Percentiles rank a stretch among this genome's conserved stretches.
Conservation (phyloP, 64 coral and sea anemone species). For the Montipora cactus region DNA sequence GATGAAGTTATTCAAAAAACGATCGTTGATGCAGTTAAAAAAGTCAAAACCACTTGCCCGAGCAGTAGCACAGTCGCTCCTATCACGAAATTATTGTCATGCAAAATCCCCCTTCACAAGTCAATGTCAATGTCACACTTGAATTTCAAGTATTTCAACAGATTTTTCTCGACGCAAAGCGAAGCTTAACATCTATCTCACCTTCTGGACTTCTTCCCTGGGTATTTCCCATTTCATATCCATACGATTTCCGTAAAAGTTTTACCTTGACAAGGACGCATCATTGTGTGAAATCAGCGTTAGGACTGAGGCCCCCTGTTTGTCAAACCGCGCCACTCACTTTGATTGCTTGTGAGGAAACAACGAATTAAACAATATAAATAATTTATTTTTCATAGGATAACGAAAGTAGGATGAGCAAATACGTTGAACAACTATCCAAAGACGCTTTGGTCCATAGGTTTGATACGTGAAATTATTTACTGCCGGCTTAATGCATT, state of each 20-base stretch:
- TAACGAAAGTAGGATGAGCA: slow-evolving; percentile 18
- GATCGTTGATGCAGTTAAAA: background rate
- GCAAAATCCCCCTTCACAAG: slow-evolving; percentile 35
- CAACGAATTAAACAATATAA: slow-evolving; percentile 26
- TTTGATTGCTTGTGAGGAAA: slow-evolving; percentile 33
- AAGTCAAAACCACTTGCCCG: background rate
- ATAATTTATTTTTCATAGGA: slow-evolving; percentile 48
- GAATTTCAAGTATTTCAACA: slow-evolving; percentile 40
- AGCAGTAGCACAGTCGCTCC: background rate
- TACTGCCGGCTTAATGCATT: background rate
- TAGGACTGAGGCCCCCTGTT: slow-evolving; percentile 23
- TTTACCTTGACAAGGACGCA: too few species aligned
- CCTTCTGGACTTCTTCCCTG: slow-evolving; percentile 48
- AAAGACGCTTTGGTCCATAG: background rate
- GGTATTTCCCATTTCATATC: slow-evolving; percentile 20
- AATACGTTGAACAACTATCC: background rate
- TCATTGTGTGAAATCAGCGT: too few species aligned
- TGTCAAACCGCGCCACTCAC: slow-evolving; percentile 42
- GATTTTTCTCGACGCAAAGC: slow-evolving; percentile 1
- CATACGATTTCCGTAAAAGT: background rate
- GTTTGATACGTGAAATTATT: background rate
- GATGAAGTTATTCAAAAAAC: background rate
- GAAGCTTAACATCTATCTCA: slow-evolving; percentile 19
- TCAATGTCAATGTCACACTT: slow-evolving; percentile 55
- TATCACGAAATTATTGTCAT: slow-evolving; percentile 15